phyloP scores from a whole-genome alignment of 2,113 vertebrate genomes.

The Lamprotornis superbus region DNA sequence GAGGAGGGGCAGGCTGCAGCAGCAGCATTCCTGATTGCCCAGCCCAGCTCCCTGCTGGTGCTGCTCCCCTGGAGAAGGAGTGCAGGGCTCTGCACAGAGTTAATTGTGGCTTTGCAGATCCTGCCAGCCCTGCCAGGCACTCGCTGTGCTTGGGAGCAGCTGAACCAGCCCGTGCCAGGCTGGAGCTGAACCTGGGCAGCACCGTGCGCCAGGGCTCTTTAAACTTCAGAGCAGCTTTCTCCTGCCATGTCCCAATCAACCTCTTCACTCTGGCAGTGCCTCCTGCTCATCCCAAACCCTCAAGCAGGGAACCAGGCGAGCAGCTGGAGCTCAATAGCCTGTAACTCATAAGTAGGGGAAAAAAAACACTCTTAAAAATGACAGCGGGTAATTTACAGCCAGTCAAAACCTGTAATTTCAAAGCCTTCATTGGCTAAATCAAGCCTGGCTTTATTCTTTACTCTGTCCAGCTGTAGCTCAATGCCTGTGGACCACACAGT shows the following conservation, averaged over 20 bases:
- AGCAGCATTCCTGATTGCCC: background rate
- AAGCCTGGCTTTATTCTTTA: background rate
- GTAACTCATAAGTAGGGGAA: background rate
- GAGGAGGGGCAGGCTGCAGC: background rate
- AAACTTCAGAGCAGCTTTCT: background rate
- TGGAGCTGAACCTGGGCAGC: background rate
- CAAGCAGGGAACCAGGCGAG: background rate
- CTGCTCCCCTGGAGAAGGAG: background rate
- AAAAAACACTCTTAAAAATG: background rate
- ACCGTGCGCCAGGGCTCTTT: background rate
- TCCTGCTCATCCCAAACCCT: background rate
- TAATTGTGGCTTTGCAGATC: background rate
- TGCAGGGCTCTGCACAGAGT: background rate
- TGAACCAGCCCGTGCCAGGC: background rate
- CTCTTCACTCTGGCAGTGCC: background rate
- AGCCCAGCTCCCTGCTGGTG: background rate
- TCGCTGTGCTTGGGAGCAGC: background rate
- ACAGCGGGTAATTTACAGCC: background rate
- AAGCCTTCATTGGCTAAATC: background rate
- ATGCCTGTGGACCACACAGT: background rate
- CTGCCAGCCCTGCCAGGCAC: slow-evolving; percentile 4
- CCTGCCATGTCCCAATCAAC: background rate
- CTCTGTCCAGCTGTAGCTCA: slow-evolving; percentile 15
- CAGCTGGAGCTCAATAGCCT: slow-evolving; percentile 33
- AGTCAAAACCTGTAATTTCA: slow-evolving; percentile 1